Conservation (phyloP, 2,797 vertebrate species). For the Crocidura indochinensis region DNA sequence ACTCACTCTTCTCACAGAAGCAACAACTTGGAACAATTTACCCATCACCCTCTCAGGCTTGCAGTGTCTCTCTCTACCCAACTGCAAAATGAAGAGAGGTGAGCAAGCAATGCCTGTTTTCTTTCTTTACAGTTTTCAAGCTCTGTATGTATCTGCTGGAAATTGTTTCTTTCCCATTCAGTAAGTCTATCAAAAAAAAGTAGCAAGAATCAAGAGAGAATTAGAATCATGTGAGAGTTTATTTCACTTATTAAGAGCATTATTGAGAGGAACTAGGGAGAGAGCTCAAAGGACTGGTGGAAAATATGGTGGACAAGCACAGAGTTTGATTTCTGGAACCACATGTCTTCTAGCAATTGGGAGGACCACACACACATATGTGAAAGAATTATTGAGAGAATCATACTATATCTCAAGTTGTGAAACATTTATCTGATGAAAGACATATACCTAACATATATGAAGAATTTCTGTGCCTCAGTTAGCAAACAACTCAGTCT, state of each 20-base stretch:
- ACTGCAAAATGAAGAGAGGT: background rate
- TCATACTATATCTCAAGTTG: background rate
- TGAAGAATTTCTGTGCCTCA: background rate
- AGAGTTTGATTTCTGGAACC: too few relatives aligned
- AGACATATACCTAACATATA: background rate
- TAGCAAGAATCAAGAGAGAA: background rate
- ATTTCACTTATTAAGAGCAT: slow-evolving; percentile 20
- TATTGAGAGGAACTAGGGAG: too few relatives aligned
- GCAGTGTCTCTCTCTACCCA: too few relatives aligned
- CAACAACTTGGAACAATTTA: background rate
- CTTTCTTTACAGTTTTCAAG: background rate
- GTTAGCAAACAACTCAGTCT: background rate
- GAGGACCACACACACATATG: too few relatives aligned
- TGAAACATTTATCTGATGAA: background rate
- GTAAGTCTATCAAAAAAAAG: background rate
- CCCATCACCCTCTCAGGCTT: background rate
- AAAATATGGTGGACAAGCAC: too few relatives aligned
- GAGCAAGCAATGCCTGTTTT: background rate
- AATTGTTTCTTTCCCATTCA: background rate
- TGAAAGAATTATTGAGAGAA: background rate
- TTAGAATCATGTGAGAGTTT: background rate
- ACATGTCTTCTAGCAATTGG: too few relatives aligned
- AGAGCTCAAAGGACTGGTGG: too few relatives aligned
- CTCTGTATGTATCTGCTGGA: background rate
- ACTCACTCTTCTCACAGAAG: background rate